Conservation (phyloP, 2,113 vertebrate genomes). For the Forbesichthys papilliferus region DNA sequence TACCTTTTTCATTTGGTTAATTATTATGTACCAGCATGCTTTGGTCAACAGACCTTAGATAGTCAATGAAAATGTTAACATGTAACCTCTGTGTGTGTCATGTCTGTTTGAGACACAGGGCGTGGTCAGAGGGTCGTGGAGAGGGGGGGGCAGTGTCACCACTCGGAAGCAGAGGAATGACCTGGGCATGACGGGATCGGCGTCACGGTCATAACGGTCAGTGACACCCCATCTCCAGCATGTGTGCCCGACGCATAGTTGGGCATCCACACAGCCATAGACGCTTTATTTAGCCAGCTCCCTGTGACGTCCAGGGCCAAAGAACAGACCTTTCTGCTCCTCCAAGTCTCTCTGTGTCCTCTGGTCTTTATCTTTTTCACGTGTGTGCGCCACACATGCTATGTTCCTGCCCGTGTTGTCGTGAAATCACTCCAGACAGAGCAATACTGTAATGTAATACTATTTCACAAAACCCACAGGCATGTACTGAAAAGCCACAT, state of each 20-base stretch:
- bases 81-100: neutral
- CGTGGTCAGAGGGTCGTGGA: constrained; percentile 26
- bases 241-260: constrained; percentile 53
- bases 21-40: neutral
- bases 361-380: no score
- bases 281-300: constrained; percentile 65
- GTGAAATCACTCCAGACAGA: no score
- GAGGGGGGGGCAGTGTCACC: constrained; percentile 17
- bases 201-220: constrained; percentile 41
- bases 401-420: no score
- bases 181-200: constrained; percentile 35
- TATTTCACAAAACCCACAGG: no score
- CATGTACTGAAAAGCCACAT: no score
- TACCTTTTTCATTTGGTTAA: no score
- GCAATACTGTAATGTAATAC: no score
- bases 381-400: no score
- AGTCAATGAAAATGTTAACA: no score
- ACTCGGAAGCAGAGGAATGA: neutral
- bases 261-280: constrained; percentile 50
- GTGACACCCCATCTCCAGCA: constrained; percentile 48
- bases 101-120: constrained; percentile 9
- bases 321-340: neutral
- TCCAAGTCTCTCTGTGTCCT: no score
- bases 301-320: neutral
- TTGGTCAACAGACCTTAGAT: neutral